Base-by-base conservation (phyloP, 2,888 invertebrate species). In the Tribolium freemani region DNA sequence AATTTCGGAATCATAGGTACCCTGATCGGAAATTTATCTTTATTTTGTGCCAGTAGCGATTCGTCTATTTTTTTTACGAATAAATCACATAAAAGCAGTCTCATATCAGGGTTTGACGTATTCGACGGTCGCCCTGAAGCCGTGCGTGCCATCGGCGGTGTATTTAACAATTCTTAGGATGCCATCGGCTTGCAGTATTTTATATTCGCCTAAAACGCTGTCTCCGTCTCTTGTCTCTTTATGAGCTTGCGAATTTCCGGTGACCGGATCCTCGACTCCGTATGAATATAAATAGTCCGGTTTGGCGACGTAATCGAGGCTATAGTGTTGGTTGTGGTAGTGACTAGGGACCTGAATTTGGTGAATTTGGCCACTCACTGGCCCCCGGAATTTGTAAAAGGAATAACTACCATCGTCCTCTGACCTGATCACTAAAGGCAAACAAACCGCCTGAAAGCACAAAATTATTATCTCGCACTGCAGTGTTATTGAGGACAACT, bases 281-380 rank as follows among this genome's bases (percentile, higher is more conserved):
- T 93, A 94, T 0, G 92, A 90, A 85, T 93, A 94, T 46, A 90
- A 89, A 82, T 94, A 94, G 84, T 93, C 93, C 10, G 94, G 93
- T 82, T 91, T 91, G 1, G 93, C 93, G 84, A 92, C 89, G 84
- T 91, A 93, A 84, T 93, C 93, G 56, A 92, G 88, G 61, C 88
- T 88, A 75, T 88, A 88, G 6, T 88, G 88, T 69, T 88, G 88
- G 75, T 85, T 84, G 1, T 88, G 88, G 8, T 87, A 83, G 5
- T 71, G 56, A 3, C 88, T 88, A 8, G 89, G 88, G 0, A 91
- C 90, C 77, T 88, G 84, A 9, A 91, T 88, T 83, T 90, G 88
- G 5, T 88, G 84, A 53, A 90, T 89, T 80, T 89, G 87, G 0
- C 93, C 93, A 80, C 91, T 92, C 21, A 93, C 93, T 13, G 94